Conservation (phyloP, 2,113 vertebrate genomes). For the Heterochromis multidens region DNA sequence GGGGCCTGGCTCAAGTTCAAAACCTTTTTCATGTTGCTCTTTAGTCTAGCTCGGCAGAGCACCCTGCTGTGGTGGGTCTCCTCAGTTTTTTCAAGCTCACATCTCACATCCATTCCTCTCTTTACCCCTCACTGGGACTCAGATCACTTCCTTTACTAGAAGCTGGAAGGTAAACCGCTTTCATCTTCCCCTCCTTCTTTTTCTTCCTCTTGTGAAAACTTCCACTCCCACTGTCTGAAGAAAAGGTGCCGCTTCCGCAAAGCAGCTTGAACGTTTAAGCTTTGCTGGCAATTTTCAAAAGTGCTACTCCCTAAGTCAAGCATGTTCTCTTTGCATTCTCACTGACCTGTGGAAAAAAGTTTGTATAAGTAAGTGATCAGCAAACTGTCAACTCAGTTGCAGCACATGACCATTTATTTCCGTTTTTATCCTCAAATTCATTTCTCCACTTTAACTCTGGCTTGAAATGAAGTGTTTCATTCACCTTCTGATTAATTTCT, state of each 20-base stretch:
- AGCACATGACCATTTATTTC: neutral
- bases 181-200: conserved; percentile 25
- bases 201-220: conserved; percentile 27
- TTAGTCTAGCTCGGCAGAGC: conserved; percentile 14
- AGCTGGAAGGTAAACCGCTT: conserved; percentile 29
- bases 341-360: conserved; percentile 2
- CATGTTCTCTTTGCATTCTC: neutral
- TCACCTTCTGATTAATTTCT: no score
- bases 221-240: neutral
- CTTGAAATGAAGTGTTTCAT: neutral
- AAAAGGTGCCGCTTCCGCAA: conserved; percentile 15
- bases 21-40: conserved; percentile 35
- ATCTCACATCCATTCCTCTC: neutral
- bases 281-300: conserved; percentile 22
- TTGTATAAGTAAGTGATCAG: neutral
- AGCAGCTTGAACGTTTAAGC: neutral
- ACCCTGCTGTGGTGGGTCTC: conserved; percentile 40
- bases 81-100: neutral
- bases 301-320: neutral
- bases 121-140: neutral
- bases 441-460: neutral
- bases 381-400: neutral
- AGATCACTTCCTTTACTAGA: conserved; percentile 13
- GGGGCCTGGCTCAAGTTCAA: conserved; percentile 24
- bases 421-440: neutral